phyloP scores from a whole-genome alignment of 1,140 invertebrate species.

The Solenopsis invicta region DNA sequence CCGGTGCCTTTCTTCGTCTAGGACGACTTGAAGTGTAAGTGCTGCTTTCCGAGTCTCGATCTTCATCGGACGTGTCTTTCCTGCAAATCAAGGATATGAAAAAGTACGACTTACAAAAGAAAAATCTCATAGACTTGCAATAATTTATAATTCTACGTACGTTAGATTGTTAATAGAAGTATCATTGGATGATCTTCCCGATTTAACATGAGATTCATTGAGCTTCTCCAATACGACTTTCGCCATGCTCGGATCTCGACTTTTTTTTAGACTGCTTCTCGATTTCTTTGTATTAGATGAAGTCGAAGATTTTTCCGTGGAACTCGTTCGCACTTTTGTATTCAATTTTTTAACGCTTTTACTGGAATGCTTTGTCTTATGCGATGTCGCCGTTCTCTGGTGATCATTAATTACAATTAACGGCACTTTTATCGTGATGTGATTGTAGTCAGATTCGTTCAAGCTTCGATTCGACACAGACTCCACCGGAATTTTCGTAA shows the following conservation, averaged over 20 bases:
- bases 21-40: constrained; percentile 66
- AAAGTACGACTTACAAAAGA: not conserved
- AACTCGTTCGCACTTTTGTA: not conserved
- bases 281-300: constrained; percentile 8
- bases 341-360: constrained; percentile 26
- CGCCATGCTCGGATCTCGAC: constrained; percentile 77
- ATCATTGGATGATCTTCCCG: constrained; percentile 36
- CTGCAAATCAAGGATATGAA: constrained; percentile 24
- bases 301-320: constrained; percentile 18
- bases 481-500: constrained; percentile 50
- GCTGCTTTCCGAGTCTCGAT: constrained; percentile 76
- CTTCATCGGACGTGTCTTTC: constrained; percentile 9
- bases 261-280: constrained; percentile 22
- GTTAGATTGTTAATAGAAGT: constrained; percentile 1
- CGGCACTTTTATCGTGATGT: constrained; percentile 49
- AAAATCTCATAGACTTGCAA: constrained; percentile 10
- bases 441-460: constrained; percentile 30
- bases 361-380: constrained; percentile 18
- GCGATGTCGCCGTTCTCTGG: not conserved
- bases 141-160: constrained; percentile 60
- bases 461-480: constrained; percentile 25
- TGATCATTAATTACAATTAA: constrained; percentile 18
- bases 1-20: constrained; percentile 77
- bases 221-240: constrained; percentile 82
- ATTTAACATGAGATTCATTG: constrained; percentile 62